Base-by-base conservation (phyloP, 2,888 invertebrate species). In the Agelastica alni region DNA sequence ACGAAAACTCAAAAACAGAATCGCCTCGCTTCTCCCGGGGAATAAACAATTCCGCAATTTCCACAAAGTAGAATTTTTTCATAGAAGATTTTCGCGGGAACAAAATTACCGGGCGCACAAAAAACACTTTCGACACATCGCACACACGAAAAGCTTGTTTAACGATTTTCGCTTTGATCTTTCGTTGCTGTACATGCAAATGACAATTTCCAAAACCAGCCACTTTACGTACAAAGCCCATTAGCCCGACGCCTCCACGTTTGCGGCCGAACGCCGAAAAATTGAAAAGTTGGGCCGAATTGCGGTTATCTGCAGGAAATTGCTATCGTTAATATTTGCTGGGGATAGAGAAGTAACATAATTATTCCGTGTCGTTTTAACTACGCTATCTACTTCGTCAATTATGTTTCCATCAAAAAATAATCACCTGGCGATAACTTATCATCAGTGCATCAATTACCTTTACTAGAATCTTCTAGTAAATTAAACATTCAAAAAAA, bases 171-270 rank as follows among this genome's bases (percentile, higher is more conserved):
- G 48, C 58, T 60, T 60, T 60, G 60, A 60, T 60, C 58, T 56
- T 53, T 51, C 44, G 44, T 31, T 39, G 53, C 32, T 42, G 53
- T 52, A 56, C 53, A 58, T 60, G 60, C 55, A 56, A 51, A 60
- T 56, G 60, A 58, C 60, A 56, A 56, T 58, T 58, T 48, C 51
- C 26, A 51, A 58, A 59, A 51, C 34, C 28, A 20, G 46, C 51
- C 55, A 42, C 51, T 55, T 55, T 55, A 46, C 46, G 55, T 32
- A 51, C 45, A 34, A 41, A 55, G 32, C 32, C 51, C 34, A 51
- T 45, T 53, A 52, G 30, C 4, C 18, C 30, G 22, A 10, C 51
- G 43, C 51, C 43, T 51, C 42, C 16, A 17, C 20, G 37, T 44
- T 37, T 16, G 20, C 20, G 31, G 30, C n/a, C 18, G 20, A 49